Evolutionary conservation across 1,140 invertebrate species (phyloP), one percentile per base, ranked within the genome.

Genomic region (Leptinotarsa texana): DNA sequence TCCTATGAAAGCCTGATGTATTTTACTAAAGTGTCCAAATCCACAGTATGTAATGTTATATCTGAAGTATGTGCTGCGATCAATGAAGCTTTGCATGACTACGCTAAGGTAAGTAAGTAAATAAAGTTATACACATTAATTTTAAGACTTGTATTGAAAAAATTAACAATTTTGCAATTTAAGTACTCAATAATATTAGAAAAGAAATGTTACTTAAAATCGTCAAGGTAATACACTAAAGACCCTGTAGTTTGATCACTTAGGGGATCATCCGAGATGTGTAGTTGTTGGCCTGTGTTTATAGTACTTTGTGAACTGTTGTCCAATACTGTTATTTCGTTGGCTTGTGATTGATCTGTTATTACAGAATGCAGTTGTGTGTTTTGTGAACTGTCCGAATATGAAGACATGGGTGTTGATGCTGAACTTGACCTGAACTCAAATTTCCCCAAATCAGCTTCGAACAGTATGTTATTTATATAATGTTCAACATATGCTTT

Each of bases 61-160:
- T 66, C 63, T 66, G 63, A 66, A 66, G 63, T 66, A 18, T 66
- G 63, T 66, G n/a, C 74, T 77, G 76, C 74, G 73, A 75, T 66
- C 72, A 73, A 74, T 74, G 75, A 73, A 77, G 75, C 68, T 77
- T 76, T 74, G 77, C 77, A 76, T 78, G 77, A 77, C 77, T 77
- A 75, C 74, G 75, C 75, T 78, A 66, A 66, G 63, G 63, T 66
- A 66, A 66, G 63, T 66, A 66, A 22, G 22, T 24, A 66, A 66
- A 66, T 61, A 66, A 21, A 18, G 22, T 66, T 66, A 66, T 66
- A 24, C 63, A 6, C 63, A 66, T 15, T 66, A 66, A 18, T 66
- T 66, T 24, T 24, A 24, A 21, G 63, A 66, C 63, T 18, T 66
- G 33, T 66, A 66, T 66, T 22, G 17, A 24, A 18, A 66, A 22